Conservation (phyloP, 2,888 invertebrate species). For the Drosophila phalerata region DNA sequence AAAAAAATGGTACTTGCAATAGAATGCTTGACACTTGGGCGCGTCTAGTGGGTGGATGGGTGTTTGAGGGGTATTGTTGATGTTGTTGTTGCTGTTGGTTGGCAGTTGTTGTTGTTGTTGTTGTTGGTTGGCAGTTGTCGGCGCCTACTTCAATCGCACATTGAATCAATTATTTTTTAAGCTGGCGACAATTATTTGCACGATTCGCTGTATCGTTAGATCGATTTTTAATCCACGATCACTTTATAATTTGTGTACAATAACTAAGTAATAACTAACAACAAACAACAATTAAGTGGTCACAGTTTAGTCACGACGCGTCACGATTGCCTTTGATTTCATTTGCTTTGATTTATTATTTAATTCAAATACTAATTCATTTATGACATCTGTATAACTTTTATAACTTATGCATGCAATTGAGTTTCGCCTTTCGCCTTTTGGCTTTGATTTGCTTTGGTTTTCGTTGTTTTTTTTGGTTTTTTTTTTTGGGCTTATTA, state of each 20-base stretch:
- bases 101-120: slow-evolving; percentile 5
- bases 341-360: slow-evolving; percentile 45
- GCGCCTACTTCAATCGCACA: slow-evolving; percentile 40
- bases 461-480: neutral
- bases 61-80: neutral
- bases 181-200: slow-evolving; percentile 67
- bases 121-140: slow-evolving; percentile 7
- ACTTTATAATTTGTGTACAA: slow-evolving; percentile 75
- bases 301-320: slow-evolving; percentile 33
- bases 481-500: slow-evolving; percentile 19
- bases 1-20: slow-evolving; percentile 2
- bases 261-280: slow-evolving; percentile 41
- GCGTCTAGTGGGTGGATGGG: slow-evolving; percentile 1
- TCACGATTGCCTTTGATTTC: slow-evolving; percentile 32
- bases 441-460: neutral
- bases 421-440: slow-evolving; percentile 5
- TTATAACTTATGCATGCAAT: slow-evolving; percentile 33
- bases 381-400: slow-evolving; percentile 39
- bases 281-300: slow-evolving; percentile 28
- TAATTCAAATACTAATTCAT: slow-evolving; percentile 55
- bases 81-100: neutral
- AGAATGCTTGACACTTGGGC: slow-evolving; percentile 1
- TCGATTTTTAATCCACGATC: slow-evolving; percentile 77
- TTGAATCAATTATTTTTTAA: slow-evolving; percentile 61
- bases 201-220: slow-evolving; percentile 39